Percentiles rank a stretch among this genome's conserved stretches.
These are phyloP conservation scores for Ammodytes dubius DNA, from an alignment of 2,113 vertebrate genomes.

Conservation along the genomic window DNA sequence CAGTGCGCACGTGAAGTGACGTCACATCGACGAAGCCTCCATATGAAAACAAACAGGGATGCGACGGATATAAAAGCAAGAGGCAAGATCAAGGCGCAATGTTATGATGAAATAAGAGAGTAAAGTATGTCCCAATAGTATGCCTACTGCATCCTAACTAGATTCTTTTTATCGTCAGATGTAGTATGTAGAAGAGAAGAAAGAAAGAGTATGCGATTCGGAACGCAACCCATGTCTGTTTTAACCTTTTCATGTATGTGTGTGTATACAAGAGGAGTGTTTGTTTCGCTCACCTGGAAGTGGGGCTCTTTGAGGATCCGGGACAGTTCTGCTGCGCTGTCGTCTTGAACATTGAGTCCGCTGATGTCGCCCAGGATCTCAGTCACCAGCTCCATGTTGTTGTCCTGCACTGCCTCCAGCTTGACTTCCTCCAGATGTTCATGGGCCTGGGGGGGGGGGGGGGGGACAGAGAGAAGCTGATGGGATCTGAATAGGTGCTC, in stretches of 20 bases:
- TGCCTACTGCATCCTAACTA: too few species aligned
- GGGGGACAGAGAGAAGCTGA: background rate
- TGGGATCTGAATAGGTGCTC: background rate
- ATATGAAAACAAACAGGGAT: too few species aligned
- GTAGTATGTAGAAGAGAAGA: too few species aligned
- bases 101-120: too few species aligned
- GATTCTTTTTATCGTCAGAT: too few species aligned
- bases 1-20: too few species aligned
- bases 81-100: too few species aligned
- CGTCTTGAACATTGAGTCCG: conserved; percentile 89
- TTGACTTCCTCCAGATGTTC: conserved; percentile 96
- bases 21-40: too few species aligned
- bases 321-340: conserved; percentile 92
- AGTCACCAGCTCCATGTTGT: conserved; percentile 95
- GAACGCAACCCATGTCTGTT: background rate
- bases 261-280: background rate
- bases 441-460: conserved; percentile 87
- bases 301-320: conserved; percentile 96
- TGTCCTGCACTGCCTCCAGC: conserved; percentile 98
- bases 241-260: background rate
- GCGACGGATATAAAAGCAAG: too few species aligned
- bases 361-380: conserved; percentile 97
- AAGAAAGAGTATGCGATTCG: too few species aligned
- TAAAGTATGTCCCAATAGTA: too few species aligned
- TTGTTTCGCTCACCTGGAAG: conserved; percentile 89